Conservation (phyloP, 2,888 invertebrate genomes). For the Eilema caniola region DNA sequence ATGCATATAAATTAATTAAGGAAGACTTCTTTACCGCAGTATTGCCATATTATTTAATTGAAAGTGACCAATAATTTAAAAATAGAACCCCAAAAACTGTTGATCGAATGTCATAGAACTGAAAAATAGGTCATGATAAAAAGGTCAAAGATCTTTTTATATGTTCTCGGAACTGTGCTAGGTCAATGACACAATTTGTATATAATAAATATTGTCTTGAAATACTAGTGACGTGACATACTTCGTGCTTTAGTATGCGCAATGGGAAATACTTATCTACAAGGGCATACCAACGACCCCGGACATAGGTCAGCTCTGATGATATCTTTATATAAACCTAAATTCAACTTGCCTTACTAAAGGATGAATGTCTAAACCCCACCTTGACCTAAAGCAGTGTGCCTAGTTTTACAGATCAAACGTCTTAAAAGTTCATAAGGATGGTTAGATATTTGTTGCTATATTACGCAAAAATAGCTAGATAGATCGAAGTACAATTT, state of each 20-base stretch:
- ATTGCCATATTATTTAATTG: background rate
- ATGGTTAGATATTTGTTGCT: background rate
- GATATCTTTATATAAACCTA: background rate
- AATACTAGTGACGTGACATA: background rate
- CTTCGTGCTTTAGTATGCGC: background rate
- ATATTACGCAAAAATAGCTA: too few relatives aligned
- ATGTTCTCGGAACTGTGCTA: background rate
- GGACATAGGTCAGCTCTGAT: background rate
- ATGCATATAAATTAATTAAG: too few relatives aligned
- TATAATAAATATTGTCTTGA: background rate
- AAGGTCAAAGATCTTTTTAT: background rate
- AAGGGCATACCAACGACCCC: background rate
- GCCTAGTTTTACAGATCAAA: too few relatives aligned
- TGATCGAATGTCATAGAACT: background rate
- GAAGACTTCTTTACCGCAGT: too few relatives aligned
- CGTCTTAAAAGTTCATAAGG: background rate
- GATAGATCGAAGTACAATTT: too few relatives aligned
- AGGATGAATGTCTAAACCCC: background rate
- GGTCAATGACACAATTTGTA: conserved; percentile 1
- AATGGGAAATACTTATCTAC: background rate
- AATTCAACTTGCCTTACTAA: background rate
- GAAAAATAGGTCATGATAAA: background rate
- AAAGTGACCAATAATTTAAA: background rate
- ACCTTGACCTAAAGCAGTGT: background rate
- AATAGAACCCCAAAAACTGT: background rate